phyloP scores from a whole-genome alignment of 2,888 invertebrate species.

The Synergus japonicus region DNA sequence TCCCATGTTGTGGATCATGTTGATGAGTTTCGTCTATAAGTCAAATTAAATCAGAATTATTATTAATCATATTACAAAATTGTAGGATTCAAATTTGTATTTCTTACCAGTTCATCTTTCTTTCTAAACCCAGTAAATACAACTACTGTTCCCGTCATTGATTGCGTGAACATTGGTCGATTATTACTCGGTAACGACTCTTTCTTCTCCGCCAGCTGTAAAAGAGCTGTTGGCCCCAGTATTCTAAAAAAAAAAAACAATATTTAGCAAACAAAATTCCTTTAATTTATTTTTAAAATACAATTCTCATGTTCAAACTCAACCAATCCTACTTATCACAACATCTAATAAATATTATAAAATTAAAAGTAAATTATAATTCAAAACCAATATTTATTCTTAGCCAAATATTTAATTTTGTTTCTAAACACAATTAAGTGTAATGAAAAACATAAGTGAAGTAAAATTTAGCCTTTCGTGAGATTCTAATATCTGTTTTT shows the following conservation, averaged over 20 bases:
- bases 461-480: too few relatives aligned
- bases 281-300: too few relatives aligned
- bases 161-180: conserved; percentile 91
- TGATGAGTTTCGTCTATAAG: conserved; percentile 88
- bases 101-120: conserved; percentile 91
- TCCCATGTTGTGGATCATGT: conserved; percentile 96
- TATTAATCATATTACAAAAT: conserved; percentile 23
- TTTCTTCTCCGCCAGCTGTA: conserved; percentile 85
- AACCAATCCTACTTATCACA: not conserved
- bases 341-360: not conserved
- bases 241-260: conserved; percentile 79
- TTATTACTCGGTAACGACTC: conserved; percentile 86
- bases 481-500: too few relatives aligned
- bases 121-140: conserved; percentile 95
- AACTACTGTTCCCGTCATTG: conserved; percentile 92
- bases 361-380: too few relatives aligned
- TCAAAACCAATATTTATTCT: too few relatives aligned
- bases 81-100: conserved; percentile 12
- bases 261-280: conserved; percentile 4
- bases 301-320: not conserved
- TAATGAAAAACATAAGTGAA: too few relatives aligned
- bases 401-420: too few relatives aligned
- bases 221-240: conserved; percentile 89
- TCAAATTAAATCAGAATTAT: conserved; percentile 32
- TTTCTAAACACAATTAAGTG: too few relatives aligned